phyloP scores from a whole-genome alignment of 1,140 invertebrate genomes.

The Ceratina japonica region DNA sequence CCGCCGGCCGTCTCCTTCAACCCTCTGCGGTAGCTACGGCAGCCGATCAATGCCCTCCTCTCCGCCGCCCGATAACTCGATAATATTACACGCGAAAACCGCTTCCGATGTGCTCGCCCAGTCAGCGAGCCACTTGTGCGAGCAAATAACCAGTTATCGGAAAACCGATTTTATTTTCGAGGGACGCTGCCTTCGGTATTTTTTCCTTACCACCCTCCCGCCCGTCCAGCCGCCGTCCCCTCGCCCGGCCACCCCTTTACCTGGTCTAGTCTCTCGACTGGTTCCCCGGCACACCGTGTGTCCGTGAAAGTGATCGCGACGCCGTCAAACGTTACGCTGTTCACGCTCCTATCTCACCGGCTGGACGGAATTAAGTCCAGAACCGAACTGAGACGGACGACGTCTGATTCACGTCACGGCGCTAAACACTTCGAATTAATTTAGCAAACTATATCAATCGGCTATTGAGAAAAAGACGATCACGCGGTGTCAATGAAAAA shows the following conservation, averaged over 20 bases:
- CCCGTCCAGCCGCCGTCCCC: neutral
- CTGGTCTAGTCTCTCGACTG: neutral
- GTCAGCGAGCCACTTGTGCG: slow-evolving; percentile 77
- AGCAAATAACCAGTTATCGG: slow-evolving; percentile 78
- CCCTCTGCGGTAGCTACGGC: slow-evolving; percentile 39
- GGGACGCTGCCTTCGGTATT: slow-evolving; percentile 52
- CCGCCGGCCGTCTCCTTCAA: slow-evolving; percentile 8
- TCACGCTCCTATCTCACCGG: no score
- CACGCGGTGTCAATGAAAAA: no score
- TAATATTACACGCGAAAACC: slow-evolving; percentile 78
- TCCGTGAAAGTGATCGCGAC: neutral
- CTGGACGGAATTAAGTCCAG: no score
- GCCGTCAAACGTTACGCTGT: no score
- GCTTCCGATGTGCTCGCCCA: slow-evolving; percentile 76
- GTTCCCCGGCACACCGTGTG: neutral
- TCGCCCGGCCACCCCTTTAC: neutral
- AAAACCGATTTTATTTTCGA: slow-evolving; percentile 77
- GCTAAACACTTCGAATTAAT: no score
- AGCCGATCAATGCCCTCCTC: slow-evolving; percentile 64
- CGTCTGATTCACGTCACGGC: no score
- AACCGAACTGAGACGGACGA: no score
- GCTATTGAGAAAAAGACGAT: no score
- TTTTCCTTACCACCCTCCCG: slow-evolving; percentile 13
- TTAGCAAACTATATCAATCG: no score
- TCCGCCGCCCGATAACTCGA: slow-evolving; percentile 73